phyloP scores from a whole-genome alignment of 2,113 vertebrate species.

The Blennius ocellaris region DNA sequence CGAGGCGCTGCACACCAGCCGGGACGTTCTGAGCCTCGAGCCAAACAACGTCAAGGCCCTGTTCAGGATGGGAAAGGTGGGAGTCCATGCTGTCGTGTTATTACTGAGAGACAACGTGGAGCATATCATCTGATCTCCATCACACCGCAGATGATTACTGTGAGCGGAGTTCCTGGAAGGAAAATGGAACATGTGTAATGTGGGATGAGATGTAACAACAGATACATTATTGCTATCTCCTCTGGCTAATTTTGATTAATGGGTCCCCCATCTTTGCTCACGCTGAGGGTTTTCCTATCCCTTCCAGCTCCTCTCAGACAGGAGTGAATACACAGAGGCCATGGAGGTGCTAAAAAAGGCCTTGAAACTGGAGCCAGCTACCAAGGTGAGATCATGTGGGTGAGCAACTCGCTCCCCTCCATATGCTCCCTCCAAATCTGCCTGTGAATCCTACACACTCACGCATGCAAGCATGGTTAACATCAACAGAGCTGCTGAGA shows the following conservation, averaged over 20 bases:
- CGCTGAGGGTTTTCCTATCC: slow-evolving; percentile 29
- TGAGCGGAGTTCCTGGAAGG: slow-evolving; percentile 6
- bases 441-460: slow-evolving; percentile 4
- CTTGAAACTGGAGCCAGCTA: slow-evolving; percentile 88
- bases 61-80: slow-evolving; percentile 86
- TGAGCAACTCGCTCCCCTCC: slow-evolving; percentile 5
- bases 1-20: slow-evolving; percentile 83
- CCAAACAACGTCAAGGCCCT: slow-evolving; percentile 86
- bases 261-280: slow-evolving; percentile 11
- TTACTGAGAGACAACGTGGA: not conserved
- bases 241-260: slow-evolving; percentile 27
- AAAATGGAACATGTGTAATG: slow-evolving; percentile 6
- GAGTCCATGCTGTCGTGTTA: not conserved
- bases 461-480: not conserved
- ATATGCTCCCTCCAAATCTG: slow-evolving; percentile 8
- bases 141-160: slow-evolving; percentile 10
- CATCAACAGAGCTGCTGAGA: no score
- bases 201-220: slow-evolving; percentile 9
- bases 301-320: slow-evolving; percentile 87
- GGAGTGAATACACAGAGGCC: slow-evolving; percentile 85
- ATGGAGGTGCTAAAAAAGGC: slow-evolving; percentile 84
- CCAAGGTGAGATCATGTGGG: slow-evolving; percentile 81
- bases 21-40: slow-evolving; percentile 82
- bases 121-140: slow-evolving; percentile 16
- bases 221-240: slow-evolving; percentile 1